These are phyloP conservation scores for Gallinago stenura DNA, from an alignment of 2,797 vertebrate species.

Conservation along the genomic window DNA sequence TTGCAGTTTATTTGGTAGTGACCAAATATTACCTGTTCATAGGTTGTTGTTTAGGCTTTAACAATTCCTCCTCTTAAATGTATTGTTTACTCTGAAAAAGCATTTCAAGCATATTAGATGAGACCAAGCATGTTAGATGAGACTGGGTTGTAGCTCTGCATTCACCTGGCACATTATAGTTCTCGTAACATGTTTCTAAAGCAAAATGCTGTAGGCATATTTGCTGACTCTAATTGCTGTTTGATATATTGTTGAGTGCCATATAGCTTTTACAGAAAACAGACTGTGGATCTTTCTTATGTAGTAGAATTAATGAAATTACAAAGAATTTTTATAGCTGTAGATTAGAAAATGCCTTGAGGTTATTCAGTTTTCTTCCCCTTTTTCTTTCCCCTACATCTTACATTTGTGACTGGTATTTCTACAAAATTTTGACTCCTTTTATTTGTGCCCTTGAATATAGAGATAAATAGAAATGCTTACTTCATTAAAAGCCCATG, in stretches of 20 bases:
- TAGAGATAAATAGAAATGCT: background rate
- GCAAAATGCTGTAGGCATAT: constrained; percentile 11
- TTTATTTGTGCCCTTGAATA: background rate
- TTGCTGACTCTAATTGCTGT: constrained; percentile 13
- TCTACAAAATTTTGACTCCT: background rate
- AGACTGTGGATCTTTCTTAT: background rate
- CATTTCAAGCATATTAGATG: constrained; percentile 1
- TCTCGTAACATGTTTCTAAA: constrained; percentile 1
- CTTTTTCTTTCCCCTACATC: background rate
- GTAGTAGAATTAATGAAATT: constrained; percentile 27
- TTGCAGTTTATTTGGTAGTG: background rate
- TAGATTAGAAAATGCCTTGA: constrained; percentile 8
- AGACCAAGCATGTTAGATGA: background rate
- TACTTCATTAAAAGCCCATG: background rate
- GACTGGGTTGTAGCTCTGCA: background rate
- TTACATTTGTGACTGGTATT: background rate
- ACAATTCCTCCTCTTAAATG: background rate
- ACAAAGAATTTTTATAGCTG: constrained; percentile 17
- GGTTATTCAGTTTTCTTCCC: background rate
- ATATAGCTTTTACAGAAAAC: constrained; percentile 34
- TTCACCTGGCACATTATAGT: background rate
- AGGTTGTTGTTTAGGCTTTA: background rate
- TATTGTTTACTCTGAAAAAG: background rate
- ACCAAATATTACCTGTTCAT: background rate
- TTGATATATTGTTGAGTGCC: background rate